Evolutionary conservation across 2,113 vertebrate species (phyloP), one percentile per base, ranked within the genome.

Genomic region (Oreotrochilus melanogaster): DNA sequence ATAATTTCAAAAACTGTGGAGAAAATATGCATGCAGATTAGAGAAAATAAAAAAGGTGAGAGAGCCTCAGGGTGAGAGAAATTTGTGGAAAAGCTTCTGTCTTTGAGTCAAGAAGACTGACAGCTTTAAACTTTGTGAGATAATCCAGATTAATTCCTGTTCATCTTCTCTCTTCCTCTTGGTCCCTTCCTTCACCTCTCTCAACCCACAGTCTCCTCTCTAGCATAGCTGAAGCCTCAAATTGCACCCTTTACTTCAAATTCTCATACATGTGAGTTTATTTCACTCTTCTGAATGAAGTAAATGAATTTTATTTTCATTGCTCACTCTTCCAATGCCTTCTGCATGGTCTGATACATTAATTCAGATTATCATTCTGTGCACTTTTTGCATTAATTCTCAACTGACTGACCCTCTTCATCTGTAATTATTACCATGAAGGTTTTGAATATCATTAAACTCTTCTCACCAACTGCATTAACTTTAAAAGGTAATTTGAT

Each of bases 401-500:
- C 97, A 96, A 95, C 90, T 96, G 97, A 96, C 96, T 98, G 97
- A 96, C 97, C 97, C 96, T 98, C 96, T 98, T 98, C 95, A 98
- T 97, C 95, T 97, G 95, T 98, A 98, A 98, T 98, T 98, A 98
- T 97, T 97, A 97, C 94, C 92, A 97, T 89, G 95, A 97, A 97
- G 89, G 91, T 96, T 97, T 96, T 97, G 97, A 98, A 98, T 98
- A 97, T 96, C 93, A 98, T 98, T 98, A 98, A 97, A 97, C 88
- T 97, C 95, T 97, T 97, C 95, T 97, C 96, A 97, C 92, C 24
- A 23, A 95, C 91, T 97, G 82, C 95, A 97, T 97, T 97, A 97
- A 96, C 95, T 97, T 97, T 97, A 97, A 97, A 97, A 97, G 94
- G 95, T 98, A 98, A 98, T 98, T 97, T 98, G 96, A 98, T 98